These are phyloP conservation scores for Hermaeophaga mercurialis DNA, from an alignment of 2,888 invertebrate species.

Conservation along the genomic window DNA sequence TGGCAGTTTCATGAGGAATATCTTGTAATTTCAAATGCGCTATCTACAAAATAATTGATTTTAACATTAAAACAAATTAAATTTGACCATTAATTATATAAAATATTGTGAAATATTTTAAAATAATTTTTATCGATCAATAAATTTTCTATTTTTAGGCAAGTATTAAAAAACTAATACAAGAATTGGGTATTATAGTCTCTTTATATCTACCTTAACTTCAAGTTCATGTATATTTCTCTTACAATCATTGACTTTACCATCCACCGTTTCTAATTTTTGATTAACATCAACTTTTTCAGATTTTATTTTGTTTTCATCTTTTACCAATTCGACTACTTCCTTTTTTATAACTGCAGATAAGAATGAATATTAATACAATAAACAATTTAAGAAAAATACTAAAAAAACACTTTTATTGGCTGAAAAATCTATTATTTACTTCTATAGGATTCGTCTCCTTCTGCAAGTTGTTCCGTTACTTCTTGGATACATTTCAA, in stretches of 20 bases:
- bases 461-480: constrained; percentile 63
- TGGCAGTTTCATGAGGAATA: constrained; percentile 60
- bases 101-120: too few species aligned
- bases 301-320: constrained; percentile 72
- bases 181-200: too few species aligned
- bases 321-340: constrained; percentile 64
- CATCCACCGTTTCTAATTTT: constrained; percentile 66
- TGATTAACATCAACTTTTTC: constrained; percentile 77
- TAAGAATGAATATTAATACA: background rate
- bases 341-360: constrained; percentile 63
- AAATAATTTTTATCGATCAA: too few species aligned
- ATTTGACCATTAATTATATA: too few species aligned
- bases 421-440: too few species aligned
- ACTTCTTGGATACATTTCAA: constrained; percentile 64
- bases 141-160: too few species aligned
- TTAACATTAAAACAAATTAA: too few species aligned
- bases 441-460: constrained; percentile 62
- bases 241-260: constrained; percentile 63
- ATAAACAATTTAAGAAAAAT: too few species aligned
- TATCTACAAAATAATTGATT: constrained; percentile 30
- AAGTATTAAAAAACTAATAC: too few species aligned
- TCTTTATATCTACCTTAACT: too few species aligned
- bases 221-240: constrained; percentile 64
- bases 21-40: constrained; percentile 67
- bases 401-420: too few species aligned